These are phyloP conservation scores for Lutraria lutraria DNA, from an alignment of 2,888 invertebrate genomes.

Conservation along the genomic window DNA sequence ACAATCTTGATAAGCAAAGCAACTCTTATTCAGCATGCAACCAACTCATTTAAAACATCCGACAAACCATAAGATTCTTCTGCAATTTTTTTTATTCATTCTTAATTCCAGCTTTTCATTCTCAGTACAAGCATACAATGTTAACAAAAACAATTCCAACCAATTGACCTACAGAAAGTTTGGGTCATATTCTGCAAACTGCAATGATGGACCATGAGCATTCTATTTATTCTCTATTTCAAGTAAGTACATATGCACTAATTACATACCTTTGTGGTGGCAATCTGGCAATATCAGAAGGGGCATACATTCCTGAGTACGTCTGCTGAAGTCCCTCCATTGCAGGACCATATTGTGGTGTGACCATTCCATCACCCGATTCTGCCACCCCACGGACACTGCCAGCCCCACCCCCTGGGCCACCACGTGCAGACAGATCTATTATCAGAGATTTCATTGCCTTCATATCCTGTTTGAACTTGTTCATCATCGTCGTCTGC, in stretches of 20 bases:
- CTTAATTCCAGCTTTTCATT: too few relatives aligned
- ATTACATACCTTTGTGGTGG: conserved; percentile 23
- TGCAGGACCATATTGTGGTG: not conserved
- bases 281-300: not conserved
- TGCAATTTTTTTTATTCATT: too few relatives aligned
- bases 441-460: conserved; percentile 74
- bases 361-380: not conserved
- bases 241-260: too few relatives aligned
- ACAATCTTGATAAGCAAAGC: too few relatives aligned
- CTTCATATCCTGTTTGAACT: conserved; percentile 76
- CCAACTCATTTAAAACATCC: too few relatives aligned
- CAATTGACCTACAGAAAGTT: not conserved
- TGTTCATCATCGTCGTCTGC: conserved; percentile 76
- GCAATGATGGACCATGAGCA: too few relatives aligned
- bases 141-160: too few relatives aligned
- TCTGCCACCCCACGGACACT: conserved; percentile 26
- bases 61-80: too few relatives aligned
- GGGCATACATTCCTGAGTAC: not conserved
- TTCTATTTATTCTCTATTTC: too few relatives aligned
- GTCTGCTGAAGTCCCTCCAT: conserved; percentile 6
- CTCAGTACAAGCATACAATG: too few relatives aligned
- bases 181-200: not conserved
- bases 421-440: conserved; percentile 58
- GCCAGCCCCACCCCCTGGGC: conserved; percentile 28
- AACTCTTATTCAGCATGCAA: not conserved